Conservation (phyloP, 2,888 invertebrate species). For the Sesia bembeciformis region DNA sequence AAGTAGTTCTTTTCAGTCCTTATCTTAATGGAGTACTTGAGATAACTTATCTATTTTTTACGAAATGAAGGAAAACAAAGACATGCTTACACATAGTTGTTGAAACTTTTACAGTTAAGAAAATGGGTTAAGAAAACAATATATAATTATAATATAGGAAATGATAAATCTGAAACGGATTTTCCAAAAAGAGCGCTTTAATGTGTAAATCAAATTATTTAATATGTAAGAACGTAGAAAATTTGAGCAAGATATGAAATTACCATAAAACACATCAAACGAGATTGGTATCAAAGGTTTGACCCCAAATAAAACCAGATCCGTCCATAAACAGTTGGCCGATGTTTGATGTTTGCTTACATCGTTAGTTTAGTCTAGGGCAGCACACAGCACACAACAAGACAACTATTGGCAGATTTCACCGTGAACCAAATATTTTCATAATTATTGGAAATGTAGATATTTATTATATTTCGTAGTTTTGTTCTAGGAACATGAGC, state of each 20-base stretch:
- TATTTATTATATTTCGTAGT: too few relatives aligned
- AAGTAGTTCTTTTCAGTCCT: conserved; percentile 1
- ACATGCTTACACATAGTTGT: conserved; percentile 1
- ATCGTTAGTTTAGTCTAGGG: conserved; percentile 22
- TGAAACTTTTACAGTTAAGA: conserved; percentile 7
- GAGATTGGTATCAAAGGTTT: conserved; percentile 45
- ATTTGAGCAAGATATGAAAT: conserved; percentile 15
- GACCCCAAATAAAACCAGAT: conserved; percentile 56
- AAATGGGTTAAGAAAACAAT: background rate
- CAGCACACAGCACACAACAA: conserved; percentile 16
- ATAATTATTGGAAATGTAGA: too few relatives aligned
- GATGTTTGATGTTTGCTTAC: conserved; percentile 51
- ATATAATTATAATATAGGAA: too few relatives aligned
- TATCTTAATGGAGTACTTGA: conserved; percentile 6
- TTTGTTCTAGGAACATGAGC: too few relatives aligned
- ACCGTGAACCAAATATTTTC: conserved; percentile 7
- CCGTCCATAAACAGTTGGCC: conserved; percentile 35
- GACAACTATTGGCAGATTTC: conserved; percentile 31
- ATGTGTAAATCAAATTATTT: too few relatives aligned
- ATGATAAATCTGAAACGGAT: too few relatives aligned
- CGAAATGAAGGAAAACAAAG: conserved; percentile 2
- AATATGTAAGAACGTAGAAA: background rate
- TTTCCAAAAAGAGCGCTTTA: too few relatives aligned
- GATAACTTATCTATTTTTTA: conserved; percentile 5
- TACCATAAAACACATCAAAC: conserved; percentile 56